These are phyloP conservation scores for Chironomus tepperi DNA, from an alignment of 1,140 invertebrate species.

Conservation along the genomic window DNA sequence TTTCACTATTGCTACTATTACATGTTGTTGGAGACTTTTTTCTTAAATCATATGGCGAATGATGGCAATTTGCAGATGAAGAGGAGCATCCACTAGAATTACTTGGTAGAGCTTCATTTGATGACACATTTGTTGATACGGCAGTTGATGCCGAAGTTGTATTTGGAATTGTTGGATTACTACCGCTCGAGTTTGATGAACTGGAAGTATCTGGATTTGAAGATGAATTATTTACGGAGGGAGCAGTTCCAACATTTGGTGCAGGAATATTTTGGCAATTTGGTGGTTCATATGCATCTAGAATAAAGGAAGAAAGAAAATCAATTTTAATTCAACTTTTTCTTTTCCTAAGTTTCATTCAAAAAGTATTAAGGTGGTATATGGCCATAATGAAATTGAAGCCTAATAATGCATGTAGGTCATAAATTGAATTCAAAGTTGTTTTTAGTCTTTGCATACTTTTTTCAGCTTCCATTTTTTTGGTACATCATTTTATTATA, in stretches of 20 bases:
- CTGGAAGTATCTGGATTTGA: conserved; percentile 23
- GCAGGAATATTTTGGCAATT: conserved; percentile 56
- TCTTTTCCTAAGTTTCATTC: no score
- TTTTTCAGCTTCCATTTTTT: no score
- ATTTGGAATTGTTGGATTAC: conserved; percentile 25
- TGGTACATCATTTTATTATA: no score
- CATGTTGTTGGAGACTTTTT: conserved; percentile 67
- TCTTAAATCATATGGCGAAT: conserved; percentile 75
- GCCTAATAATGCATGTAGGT: no score
- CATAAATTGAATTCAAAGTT: no score
- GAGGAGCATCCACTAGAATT: conserved; percentile 16
- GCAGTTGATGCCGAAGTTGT: conserved; percentile 29
- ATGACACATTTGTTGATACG: conserved; percentile 26
- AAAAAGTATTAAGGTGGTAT: no score
- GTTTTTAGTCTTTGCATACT: no score
- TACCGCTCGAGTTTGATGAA: conserved; percentile 24
- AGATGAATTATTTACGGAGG: conserved; percentile 26
- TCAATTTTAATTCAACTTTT: no score
- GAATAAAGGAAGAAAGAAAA: conserved; percentile 37
- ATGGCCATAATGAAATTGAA: no score
- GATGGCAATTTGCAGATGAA: conserved; percentile 34
- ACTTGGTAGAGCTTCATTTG: conserved; percentile 24
- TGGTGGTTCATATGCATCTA: conserved; percentile 64
- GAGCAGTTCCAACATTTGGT: conserved; percentile 42
- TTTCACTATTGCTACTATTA: conserved; percentile 41